Conservation (phyloP, 2,888 invertebrate species). For the Acanthopleura granulata region DNA sequence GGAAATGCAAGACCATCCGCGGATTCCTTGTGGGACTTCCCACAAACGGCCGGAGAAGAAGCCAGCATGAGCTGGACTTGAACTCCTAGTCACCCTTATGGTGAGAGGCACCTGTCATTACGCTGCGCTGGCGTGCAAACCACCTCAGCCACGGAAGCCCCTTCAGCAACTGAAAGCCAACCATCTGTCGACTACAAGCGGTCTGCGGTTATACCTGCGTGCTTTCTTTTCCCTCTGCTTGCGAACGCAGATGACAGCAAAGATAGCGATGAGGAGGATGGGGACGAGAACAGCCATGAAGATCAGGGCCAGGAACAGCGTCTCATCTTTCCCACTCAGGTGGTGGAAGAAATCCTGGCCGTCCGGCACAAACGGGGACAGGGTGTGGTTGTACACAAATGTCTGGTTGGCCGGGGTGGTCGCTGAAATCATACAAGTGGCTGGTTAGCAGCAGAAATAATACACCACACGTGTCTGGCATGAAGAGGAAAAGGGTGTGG, state of each 20-base stretch:
- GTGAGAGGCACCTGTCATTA: no score
- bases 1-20: no score
- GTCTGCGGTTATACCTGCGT: conserved; percentile 28
- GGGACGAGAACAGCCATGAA: conserved; percentile 32
- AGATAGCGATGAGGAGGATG: conserved; percentile 31
- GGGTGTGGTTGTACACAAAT: neutral
- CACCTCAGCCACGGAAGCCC: no score
- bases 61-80: no score
- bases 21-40: no score
- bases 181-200: no score
- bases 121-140: no score
- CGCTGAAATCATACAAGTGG: neutral
- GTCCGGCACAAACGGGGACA: conserved; percentile 10
- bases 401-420: neutral
- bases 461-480: neutral
- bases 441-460: no score
- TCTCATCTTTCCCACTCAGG: conserved; percentile 30
- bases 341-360: conserved; percentile 26
- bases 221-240: conserved; percentile 30
- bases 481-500: neutral
- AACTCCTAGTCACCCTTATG: no score
- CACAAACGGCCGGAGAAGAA: no score
- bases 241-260: conserved; percentile 32
- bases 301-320: conserved; percentile 30
- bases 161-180: no score